Conservation (phyloP, 2,113 vertebrate genomes). For the Neoarius graeffei region DNA sequence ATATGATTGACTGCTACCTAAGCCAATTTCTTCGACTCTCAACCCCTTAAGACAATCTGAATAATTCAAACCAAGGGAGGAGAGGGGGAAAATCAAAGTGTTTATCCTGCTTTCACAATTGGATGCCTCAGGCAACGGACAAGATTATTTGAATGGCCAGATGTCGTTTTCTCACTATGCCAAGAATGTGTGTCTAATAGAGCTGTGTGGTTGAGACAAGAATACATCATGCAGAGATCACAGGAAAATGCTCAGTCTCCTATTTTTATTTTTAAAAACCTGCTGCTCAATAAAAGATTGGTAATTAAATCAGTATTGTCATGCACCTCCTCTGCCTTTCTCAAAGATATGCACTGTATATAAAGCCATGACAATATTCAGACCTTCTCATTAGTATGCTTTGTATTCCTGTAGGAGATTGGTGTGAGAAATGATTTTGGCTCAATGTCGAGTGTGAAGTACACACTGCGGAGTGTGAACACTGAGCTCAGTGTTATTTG, state of each 20-base stretch:
- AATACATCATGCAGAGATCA: slow-evolving; percentile 10
- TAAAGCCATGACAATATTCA: background rate
- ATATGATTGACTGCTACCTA: slow-evolving; percentile 62
- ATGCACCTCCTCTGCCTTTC: background rate
- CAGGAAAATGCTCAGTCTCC: background rate
- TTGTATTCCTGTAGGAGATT: background rate
- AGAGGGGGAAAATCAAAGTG: slow-evolving; percentile 58
- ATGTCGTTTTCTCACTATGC: slow-evolving; percentile 53
- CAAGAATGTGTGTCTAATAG: slow-evolving; percentile 54
- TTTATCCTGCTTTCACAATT: slow-evolving; percentile 75
- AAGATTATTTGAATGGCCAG: slow-evolving; percentile 68
- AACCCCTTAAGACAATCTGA: slow-evolving; percentile 66
- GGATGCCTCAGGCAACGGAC: slow-evolving; percentile 63
- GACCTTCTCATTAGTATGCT: background rate
- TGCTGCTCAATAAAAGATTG: background rate
- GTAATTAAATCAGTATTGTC: background rate
- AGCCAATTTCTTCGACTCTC: slow-evolving; percentile 67
- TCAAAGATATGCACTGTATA: background rate
- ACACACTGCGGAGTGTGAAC: slow-evolving; percentile 6
- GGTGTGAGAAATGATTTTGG: background rate
- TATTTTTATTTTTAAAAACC: background rate
- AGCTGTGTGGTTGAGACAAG: slow-evolving; percentile 43
- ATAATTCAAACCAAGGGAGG: slow-evolving; percentile 65
- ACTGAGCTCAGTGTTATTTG: background rate
- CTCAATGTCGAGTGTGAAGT: background rate